Conservation (phyloP, 2,888 invertebrate species). For the Aspidiotus rigidus region DNA sequence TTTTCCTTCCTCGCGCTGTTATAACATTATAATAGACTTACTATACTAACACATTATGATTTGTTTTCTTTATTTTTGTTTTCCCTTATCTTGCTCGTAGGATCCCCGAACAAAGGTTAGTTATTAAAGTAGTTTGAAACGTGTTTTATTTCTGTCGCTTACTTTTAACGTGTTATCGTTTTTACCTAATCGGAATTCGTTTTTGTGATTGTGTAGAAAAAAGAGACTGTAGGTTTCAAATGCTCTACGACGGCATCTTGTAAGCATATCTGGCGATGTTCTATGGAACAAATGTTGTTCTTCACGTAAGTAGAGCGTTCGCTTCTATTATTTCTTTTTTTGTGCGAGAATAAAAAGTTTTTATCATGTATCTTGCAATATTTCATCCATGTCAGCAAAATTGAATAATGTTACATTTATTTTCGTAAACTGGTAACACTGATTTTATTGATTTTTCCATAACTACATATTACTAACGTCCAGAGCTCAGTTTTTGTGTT, state of each 20-base stretch:
- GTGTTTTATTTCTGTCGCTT: neutral
- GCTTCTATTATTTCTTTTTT: no score
- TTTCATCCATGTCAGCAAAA: no score
- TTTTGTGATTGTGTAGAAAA: slow-evolving; percentile 57
- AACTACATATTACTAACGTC: no score
- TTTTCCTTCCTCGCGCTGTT: slow-evolving; percentile 16
- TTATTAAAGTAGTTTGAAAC: slow-evolving; percentile 8
- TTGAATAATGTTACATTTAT: no score
- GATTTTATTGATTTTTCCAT: no score
- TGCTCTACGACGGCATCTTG: slow-evolving; percentile 87
- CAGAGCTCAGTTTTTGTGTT: neutral
- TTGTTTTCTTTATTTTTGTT: slow-evolving; percentile 25
- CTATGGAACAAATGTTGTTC: slow-evolving; percentile 94
- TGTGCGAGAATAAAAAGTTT: no score
- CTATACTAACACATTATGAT: slow-evolving; percentile 14
- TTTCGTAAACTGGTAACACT: no score
- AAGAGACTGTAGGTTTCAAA: slow-evolving; percentile 89
- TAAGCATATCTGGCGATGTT: slow-evolving; percentile 93
- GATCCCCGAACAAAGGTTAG: slow-evolving; percentile 49
- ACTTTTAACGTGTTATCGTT: neutral
- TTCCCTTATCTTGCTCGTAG: slow-evolving; percentile 39
- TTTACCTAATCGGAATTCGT: slow-evolving; percentile 11
- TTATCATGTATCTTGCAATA: no score
- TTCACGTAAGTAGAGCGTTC: slow-evolving; percentile 67
- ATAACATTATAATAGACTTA: slow-evolving; percentile 7